Base-by-base conservation (phyloP, 2,888 invertebrate genomes). In the Agriopis leucophaearia region DNA sequence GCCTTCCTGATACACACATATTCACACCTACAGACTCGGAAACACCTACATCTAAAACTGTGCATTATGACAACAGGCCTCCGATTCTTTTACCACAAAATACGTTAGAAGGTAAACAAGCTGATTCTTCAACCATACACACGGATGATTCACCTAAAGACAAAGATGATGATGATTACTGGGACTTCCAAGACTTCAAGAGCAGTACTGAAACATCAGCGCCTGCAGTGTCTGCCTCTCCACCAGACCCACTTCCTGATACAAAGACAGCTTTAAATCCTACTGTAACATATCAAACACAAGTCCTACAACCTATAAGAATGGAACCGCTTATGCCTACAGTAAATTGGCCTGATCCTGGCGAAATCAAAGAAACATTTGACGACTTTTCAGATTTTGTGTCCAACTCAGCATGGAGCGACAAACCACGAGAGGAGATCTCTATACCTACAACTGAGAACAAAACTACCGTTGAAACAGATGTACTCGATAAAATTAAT, bases 1-100 rank as follows among this genome's bases (percentile, higher is more conserved):
- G 83, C 75, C 82, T 94, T 68, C 94, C 94, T 10, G 94, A 94
- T 69, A 94, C 94, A 35, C 94, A 94, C 78, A 94, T 94, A 62
- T 94, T 93, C 75, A 94, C 94, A 64, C 94, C 94, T 6, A 92
- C 92, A 38, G 92, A 94, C 78, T 94, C 94, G 0, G 93, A 94
- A 82, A 93, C 89, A 63, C 94, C 94, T 40, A 87, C 93, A 71
- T 94, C 94, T 40, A 94, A 93, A 83, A 94, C 94, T 18, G 94
- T 94, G 59, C 94, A 94, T 77, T 94, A 94, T 71, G 87, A 90
- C 70, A 84, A 73, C 59, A 80, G 76, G 55, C 82, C 88, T n/a
- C 72, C 85, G 12, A 81, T 87, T 35, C 78, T 91, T n/a, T 71
- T 89, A 47, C 86, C 89, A 16, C 86, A 88, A 71, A 67, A 81